Evolutionary conservation across 1,140 invertebrate species (phyloP).

Genomic region (Pseudachorutes palmiensis): DNA sequence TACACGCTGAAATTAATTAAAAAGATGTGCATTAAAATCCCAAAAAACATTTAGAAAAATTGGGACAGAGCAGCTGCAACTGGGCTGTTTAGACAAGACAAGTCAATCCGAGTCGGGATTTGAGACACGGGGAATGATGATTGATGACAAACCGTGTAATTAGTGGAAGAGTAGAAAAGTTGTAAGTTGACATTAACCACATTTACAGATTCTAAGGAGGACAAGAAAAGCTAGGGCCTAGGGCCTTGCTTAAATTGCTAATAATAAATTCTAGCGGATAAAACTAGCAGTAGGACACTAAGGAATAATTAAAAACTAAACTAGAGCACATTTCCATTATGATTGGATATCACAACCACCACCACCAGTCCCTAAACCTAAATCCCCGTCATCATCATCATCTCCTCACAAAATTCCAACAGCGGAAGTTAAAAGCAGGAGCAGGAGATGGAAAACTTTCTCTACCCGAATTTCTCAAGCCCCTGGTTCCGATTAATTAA

Average conservation of each 20-base stretch:
- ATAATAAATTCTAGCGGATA: background rate
- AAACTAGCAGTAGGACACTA: background rate
- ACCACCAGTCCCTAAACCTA: no score
- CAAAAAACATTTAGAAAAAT: no score
- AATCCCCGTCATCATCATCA: no score
- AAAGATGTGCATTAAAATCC: no score
- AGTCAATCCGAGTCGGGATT: no score
- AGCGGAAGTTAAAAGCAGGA: no score
- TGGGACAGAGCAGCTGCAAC: no score
- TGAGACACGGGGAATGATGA: no score
- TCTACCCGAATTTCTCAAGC: background rate
- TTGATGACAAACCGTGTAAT: no score
- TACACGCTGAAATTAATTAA: background rate
- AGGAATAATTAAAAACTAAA: background rate
- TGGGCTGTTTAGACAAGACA: no score
- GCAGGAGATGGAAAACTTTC: no score
- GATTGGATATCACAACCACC: slow-evolving; percentile 7
- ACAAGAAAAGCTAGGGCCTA: background rate
- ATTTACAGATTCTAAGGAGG: background rate
- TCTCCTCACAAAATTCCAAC: background rate
- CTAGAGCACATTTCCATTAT: background rate
- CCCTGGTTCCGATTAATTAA: background rate
- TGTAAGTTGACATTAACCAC: background rate
- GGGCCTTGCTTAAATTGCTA: background rate
- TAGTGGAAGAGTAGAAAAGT: no score